Base-by-base conservation (phyloP, 2,888 invertebrate genomes). In the Aphodius sticticus region DNA sequence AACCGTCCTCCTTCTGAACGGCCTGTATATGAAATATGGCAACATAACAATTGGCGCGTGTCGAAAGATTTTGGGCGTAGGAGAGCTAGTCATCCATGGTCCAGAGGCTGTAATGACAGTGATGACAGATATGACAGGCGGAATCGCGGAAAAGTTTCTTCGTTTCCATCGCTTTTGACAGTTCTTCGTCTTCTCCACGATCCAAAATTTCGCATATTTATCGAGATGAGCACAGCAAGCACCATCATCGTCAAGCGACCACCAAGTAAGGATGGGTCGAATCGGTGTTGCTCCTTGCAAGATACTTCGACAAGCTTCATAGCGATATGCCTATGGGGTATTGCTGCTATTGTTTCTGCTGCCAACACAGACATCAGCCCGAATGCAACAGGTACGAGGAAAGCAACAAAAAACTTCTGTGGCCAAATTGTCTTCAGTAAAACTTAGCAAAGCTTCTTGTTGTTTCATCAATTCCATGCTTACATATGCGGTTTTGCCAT, bases 321-420 rank as follows among this genome's bases (percentile, higher is more conserved):
- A 69, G 82, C 82, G 16, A 79, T 83, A 69, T 86, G 86, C 15
- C 81, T 87, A 77, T 87, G 88, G 87, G 80, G 86, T n/a, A 82
- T 87, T 36, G 84, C 85, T 9, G 86, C 87, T 36, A 84, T 87
- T 53, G 85, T 86, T 81, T 84, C 86, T 6, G 85, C 86, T 5
- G 85, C 87, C 16, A 86, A 86, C 78, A 84, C 84, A 69, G 85
- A 86, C 71, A 84, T 87, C 53, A 86, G 83, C 78, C 79, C 84
- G 37, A 87, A 86, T 82, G 81, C 85, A 77, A 85, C 86, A 83
- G 87, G 87, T 87, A 84, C n/a, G 72, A n/a, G 16, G 1, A 74
- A 74, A 7, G 26, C 26, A 26, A 26, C 26, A 26, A 2, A 26
- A 1, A 26, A 26, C 26, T 26, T 3, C 26, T 2, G 26, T 26